Evolutionary conservation across 2,888 invertebrate species (phyloP).

Genomic region (Micoletzkya japonica): DNA sequence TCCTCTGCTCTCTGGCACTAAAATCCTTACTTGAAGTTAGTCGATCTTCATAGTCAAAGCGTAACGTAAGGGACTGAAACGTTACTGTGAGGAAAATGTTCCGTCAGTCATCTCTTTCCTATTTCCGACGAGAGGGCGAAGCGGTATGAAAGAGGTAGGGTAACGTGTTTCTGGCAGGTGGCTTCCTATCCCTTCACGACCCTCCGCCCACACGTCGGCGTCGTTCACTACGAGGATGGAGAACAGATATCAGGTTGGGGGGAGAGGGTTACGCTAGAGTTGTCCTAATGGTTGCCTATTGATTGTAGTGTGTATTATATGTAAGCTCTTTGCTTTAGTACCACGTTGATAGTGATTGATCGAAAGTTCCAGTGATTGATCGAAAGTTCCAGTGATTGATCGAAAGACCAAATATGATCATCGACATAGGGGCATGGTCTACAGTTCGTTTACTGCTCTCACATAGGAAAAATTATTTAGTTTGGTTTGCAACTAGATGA

Average conservation of each 20-base stretch:
- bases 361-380: not conserved
- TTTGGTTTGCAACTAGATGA: no score
- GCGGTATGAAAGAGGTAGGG: not conserved
- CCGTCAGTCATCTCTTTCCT: no score
- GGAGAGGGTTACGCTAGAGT: not conserved
- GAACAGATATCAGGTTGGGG: conserved; percentile 82
- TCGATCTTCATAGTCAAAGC: not conserved
- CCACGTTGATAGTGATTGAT: not conserved
- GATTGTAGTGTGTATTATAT: not conserved
- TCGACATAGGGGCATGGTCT: no score
- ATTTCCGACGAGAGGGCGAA: no score
- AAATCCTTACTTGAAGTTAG: not conserved
- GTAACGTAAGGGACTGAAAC: no score
- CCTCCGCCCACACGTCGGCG: conserved; percentile 82
- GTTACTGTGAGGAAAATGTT: no score
- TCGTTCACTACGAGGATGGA: conserved; percentile 85
- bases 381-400: not conserved
- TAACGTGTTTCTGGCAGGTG: conserved; percentile 68
- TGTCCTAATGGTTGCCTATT: no score
- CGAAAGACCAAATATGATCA: no score
- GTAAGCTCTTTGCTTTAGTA: not conserved
- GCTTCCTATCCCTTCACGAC: conserved; percentile 93
- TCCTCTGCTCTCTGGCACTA: not conserved
- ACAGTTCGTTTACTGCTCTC: no score
- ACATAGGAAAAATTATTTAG: no score